A percentile compares a stretch with the other conserved stretches of the same genome.
Conservation (phyloP, 2,888 invertebrate species). For the Metopia argyrocephala region DNA sequence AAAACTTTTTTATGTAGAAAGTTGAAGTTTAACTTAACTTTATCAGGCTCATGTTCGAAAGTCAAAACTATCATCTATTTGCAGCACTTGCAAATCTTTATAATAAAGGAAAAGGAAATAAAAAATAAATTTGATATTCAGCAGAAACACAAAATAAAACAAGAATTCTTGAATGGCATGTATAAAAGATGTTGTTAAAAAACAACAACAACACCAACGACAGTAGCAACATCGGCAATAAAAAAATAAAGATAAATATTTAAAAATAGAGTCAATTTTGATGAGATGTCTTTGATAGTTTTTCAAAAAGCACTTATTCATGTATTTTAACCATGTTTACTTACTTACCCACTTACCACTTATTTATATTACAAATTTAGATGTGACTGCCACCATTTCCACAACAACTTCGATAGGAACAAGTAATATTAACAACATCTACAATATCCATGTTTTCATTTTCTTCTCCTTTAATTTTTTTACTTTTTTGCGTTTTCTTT, state of each 20-base stretch:
- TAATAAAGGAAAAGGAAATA: conserved; percentile 1
- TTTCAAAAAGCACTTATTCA: conserved; percentile 37
- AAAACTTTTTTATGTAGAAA: not conserved
- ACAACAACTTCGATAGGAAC: not conserved
- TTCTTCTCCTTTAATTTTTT: not conserved
- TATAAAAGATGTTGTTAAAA: conserved; percentile 21
- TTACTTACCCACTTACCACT: not conserved
- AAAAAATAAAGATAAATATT: not conserved
- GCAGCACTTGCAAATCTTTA: not conserved
- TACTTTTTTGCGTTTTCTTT: not conserved
- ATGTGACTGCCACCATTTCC: not conserved
- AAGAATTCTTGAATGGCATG: conserved; percentile 8
- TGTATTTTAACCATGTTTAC: not conserved
- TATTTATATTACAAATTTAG: conserved; percentile 11
- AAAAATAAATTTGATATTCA: conserved; percentile 30
- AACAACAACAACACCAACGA: conserved; percentile 14
- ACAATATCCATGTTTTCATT: not conserved
- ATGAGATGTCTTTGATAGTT: conserved; percentile 49
- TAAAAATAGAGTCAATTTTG: conserved; percentile 33
- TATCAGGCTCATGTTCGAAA: conserved; percentile 37
- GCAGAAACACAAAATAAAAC: conserved; percentile 6
- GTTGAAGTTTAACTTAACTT: conserved; percentile 37
- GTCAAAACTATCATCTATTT: conserved; percentile 31
- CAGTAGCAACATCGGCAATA: too few relatives aligned
- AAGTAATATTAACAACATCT: not conserved